Base-by-base conservation (phyloP, 1,140 invertebrate species). In the Teleogryllus occipitalis region DNA sequence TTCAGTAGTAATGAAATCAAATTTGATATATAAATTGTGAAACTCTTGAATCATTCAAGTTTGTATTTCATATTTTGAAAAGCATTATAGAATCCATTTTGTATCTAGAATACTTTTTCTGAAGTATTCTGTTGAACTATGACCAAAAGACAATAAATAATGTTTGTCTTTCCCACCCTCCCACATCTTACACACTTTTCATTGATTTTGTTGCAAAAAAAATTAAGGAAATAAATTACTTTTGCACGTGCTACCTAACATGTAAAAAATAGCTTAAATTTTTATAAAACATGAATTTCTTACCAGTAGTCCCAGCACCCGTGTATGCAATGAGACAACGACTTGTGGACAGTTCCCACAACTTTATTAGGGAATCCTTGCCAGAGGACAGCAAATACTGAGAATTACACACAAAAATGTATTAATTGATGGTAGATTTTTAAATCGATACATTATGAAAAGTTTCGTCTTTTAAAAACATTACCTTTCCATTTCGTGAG, bases 281-380 rank as follows among this genome's bases (percentile, higher is more conserved):
- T 72, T 1, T n/a, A 72, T n/a, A 72, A 72, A 72, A 72, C 6
- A 75, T 7, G 22, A 27, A 14, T 76, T 74, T 81, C 84, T 88
- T 90, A 87, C 94, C 97, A 47, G 95, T 98, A 7, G 95, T 96
- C 76, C 96, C 97, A n/a, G 97, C 97, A 46, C 97, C 96, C 87
- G 94, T 96, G 86, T 99, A 99, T 0, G 97, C 96, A 83, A 99
- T 98, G 27, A 99, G 88, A 88, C 97, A 98, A 74, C 98, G 89
- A 83, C 95, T 97, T 22, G 97, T 98, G 0, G 97, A 97, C 79
- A 99, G 86, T 86, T 99, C 98, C 98, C 98, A 99, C 47, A 99
- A 87, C 87, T 99, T 99, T 8, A 99, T 97, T 54, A 98, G 88
- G 0, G 97, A 98, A 88, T 99, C 98, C 88, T 98, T 95, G 8